These are phyloP conservation scores for Bubalus kerabau DNA, from an alignment of 2,113 vertebrate genomes.

Conservation along the genomic window DNA sequence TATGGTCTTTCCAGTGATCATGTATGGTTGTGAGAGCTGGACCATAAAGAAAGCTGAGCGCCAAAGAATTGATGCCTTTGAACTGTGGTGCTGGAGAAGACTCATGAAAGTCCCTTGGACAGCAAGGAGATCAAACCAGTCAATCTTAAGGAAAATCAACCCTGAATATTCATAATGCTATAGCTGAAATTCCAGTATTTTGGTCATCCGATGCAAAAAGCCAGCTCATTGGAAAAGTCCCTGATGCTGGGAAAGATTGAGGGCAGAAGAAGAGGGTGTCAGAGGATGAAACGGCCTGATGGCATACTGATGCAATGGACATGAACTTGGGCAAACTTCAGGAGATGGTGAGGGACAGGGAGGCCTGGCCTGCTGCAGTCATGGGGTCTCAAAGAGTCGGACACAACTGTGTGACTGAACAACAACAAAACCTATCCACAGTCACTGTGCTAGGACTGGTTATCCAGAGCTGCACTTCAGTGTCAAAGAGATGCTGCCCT, in stretches of 20 bases:
- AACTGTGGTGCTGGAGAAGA: not conserved
- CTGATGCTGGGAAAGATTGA: not conserved
- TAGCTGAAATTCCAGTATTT: not conserved
- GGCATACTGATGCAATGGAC: not conserved
- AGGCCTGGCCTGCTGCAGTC: not conserved
- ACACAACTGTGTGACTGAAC: not conserved
- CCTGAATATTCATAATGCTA: not conserved
- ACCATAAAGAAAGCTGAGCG: not conserved
- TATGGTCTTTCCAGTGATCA: not conserved
- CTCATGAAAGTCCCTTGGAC: not conserved
- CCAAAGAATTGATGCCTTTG: not conserved
- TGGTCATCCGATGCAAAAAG: not conserved
- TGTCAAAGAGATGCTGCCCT: not conserved
- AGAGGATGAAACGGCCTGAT: not conserved
- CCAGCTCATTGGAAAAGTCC: not conserved
- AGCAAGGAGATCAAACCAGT: not conserved
- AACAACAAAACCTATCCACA: not conserved
- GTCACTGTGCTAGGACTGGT: accelerated
- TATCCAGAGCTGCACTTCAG: not conserved
- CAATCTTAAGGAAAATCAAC: not conserved
- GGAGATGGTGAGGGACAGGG: not conserved
- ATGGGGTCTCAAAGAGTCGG: not conserved
- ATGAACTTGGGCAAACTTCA: not conserved
- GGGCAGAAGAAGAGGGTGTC: not conserved
- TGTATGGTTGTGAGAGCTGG: not conserved